Evolutionary conservation across 35 echinoderm and acorn worm genomes (phyloP).

Genomic region (Lytechinus pictus): DNA sequence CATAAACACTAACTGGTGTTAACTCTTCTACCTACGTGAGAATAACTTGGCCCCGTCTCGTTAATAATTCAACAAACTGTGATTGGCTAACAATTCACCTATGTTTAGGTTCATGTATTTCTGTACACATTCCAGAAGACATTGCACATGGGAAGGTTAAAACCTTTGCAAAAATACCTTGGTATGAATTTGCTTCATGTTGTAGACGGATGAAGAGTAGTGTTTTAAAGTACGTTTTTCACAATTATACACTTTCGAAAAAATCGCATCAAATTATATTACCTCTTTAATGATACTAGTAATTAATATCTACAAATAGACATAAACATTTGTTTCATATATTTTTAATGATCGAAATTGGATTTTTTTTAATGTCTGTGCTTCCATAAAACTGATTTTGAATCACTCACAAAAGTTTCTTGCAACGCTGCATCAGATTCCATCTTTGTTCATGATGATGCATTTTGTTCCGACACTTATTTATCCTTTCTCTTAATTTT

Average conservation of each 20-base stretch:
- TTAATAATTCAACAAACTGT: conserved; percentile 11
- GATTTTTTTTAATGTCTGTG: too few relatives aligned
- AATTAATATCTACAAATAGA: background rate
- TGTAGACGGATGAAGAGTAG: background rate
- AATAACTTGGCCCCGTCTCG: background rate
- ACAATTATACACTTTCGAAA: background rate
- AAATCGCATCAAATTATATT: background rate
- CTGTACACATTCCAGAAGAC: background rate
- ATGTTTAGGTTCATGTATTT: background rate
- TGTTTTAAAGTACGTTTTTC: background rate
- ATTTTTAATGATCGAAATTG: too few relatives aligned
- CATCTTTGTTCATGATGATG: too few relatives aligned
- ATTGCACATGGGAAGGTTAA: background rate
- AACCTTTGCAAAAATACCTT: background rate
- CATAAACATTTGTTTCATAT: too few relatives aligned
- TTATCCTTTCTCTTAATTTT: too few relatives aligned
- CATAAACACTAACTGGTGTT: background rate
- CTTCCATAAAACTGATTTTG: too few relatives aligned
- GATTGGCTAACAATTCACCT: conserved; percentile 9
- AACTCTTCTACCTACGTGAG: background rate
- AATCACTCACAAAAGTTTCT: too few relatives aligned
- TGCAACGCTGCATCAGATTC: too few relatives aligned
- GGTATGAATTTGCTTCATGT: background rate
- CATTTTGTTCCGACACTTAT: too few relatives aligned
- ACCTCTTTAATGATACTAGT: background rate